Evolutionary conservation across 30 jellyfish, hydroid and myxozoan genomes (phyloP).

Genomic region (Chrysaora quinquecirrha): DNA sequence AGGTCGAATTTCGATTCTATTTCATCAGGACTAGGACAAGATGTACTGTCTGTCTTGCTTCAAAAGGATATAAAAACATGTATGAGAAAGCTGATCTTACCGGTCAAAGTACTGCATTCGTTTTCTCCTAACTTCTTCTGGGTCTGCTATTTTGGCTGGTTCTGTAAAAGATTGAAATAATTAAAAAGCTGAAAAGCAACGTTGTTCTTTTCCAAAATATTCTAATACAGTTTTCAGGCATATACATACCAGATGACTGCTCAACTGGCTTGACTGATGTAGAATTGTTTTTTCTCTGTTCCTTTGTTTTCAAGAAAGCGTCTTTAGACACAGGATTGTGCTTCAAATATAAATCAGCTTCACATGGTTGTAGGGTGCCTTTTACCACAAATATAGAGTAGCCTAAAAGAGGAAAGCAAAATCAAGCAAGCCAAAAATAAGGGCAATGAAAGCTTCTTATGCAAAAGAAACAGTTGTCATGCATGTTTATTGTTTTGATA

Average conservation of each 20-base stretch:
- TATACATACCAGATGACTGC: conserved; percentile 8
- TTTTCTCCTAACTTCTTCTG: conserved; percentile 75
- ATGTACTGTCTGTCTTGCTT: too few species aligned
- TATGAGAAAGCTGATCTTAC: too few species aligned
- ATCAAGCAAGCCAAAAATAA: too few species aligned
- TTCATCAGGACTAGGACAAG: too few species aligned
- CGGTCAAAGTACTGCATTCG: conserved; percentile 80
- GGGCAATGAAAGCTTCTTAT: too few species aligned
- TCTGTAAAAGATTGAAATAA: conserved; percentile 11
- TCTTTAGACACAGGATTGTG: conserved; percentile 41
- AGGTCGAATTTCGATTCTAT: too few species aligned
- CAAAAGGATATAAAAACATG: too few species aligned
- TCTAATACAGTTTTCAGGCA: too few species aligned
- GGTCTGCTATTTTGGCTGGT: conserved; percentile 76
- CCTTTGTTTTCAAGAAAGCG: not conserved
- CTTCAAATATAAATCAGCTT: conserved; percentile 68
- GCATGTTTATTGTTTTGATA: too few species aligned
- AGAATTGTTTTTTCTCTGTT: not conserved
- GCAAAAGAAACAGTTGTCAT: too few species aligned
- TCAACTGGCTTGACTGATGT: not conserved
- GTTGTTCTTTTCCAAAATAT: not conserved
- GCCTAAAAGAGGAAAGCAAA: conserved; percentile 55
- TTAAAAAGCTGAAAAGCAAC: not conserved
- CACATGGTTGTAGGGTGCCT: conserved; percentile 79
- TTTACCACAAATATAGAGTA: conserved; percentile 83